Percentiles rank a stretch among this genome's conserved stretches.
These are phyloP conservation scores for Sylvia atricapilla DNA, from an alignment of 2,113 vertebrate species.

Conservation along the genomic window DNA sequence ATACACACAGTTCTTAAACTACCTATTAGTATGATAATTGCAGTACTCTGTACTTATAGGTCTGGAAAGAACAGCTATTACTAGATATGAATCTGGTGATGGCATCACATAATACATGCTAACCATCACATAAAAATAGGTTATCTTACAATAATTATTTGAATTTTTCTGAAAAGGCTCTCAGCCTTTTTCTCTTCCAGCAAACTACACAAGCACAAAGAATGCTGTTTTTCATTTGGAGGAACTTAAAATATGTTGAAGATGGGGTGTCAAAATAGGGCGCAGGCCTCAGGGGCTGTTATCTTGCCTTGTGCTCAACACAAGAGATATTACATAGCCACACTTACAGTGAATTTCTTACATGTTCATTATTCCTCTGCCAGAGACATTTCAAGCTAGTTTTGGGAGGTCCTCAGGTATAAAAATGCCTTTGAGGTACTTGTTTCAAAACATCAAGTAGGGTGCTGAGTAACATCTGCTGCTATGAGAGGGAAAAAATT, in stretches of 20 bases:
- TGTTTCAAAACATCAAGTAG: background rate
- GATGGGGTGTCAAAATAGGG: background rate
- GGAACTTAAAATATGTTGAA: background rate
- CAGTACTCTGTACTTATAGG: background rate
- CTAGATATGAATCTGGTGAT: conserved; percentile 1
- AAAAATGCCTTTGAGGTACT: background rate
- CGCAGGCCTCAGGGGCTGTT: background rate
- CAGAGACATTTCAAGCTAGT: background rate
- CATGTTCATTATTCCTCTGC: background rate
- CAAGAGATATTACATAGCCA: background rate
- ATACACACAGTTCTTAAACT: background rate
- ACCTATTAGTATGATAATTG: conserved; percentile 27
- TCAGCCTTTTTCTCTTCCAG: background rate
- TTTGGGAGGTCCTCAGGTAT: background rate
- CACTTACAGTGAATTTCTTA: background rate
- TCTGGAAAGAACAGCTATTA: conserved; percentile 1
- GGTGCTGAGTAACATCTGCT: background rate
- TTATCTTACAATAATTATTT: background rate
- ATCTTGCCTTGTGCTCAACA: background rate
- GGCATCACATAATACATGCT: background rate
- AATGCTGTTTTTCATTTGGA: background rate
- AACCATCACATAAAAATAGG: background rate
- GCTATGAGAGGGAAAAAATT: background rate
- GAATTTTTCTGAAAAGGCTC: background rate
- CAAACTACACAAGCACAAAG: background rate